Conservation (phyloP, 2,888 invertebrate genomes). For the Drosophila melanosoma region DNA sequence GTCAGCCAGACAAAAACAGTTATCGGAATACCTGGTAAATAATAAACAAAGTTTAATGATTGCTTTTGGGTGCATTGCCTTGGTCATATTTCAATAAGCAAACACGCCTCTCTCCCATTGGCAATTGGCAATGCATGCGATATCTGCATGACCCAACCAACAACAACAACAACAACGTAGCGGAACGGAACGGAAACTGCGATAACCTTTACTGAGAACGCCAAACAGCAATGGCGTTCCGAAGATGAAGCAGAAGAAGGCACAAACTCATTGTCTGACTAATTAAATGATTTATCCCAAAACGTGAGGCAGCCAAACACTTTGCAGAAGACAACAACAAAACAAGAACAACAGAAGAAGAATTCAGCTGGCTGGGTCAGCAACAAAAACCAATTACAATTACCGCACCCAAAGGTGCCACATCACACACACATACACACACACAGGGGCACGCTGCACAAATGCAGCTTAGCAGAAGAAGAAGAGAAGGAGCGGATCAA, state of each 20-base stretch:
- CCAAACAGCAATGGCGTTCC: slow-evolving; percentile 62
- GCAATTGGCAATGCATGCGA: slow-evolving; percentile 15
- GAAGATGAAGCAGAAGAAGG: slow-evolving; percentile 15
- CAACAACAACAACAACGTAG: slow-evolving; percentile 17
- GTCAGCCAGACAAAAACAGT: slow-evolving; percentile 22
- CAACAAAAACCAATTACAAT: slow-evolving; percentile 81
- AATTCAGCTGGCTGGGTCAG: slow-evolving; percentile 57
- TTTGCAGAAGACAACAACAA: slow-evolving; percentile 38
- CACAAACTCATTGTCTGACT: slow-evolving; percentile 74
- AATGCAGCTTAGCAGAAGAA: slow-evolving; percentile 44
- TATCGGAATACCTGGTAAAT: slow-evolving; percentile 40
- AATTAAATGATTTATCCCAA: slow-evolving; percentile 82
- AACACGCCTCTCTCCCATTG: slow-evolving; percentile 53
- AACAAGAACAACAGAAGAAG: slow-evolving; percentile 21
- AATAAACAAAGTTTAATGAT: slow-evolving; percentile 60
- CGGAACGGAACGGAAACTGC: slow-evolving; percentile 28
- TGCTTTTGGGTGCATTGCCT: slow-evolving; percentile 47
- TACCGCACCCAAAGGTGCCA: slow-evolving; percentile 83
- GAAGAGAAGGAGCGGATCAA: slow-evolving; percentile 7
- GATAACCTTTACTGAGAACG: slow-evolving; percentile 64
- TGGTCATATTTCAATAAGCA: slow-evolving; percentile 72
- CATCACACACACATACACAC: slow-evolving; percentile 43
- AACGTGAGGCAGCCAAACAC: slow-evolving; percentile 72
- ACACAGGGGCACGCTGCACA: slow-evolving; percentile 33
- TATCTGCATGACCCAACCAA: slow-evolving; percentile 53